Evolutionary conservation across 2,888 invertebrate genomes (phyloP), one percentile per base, ranked within the genome.

Genomic region (Megalurothrips usitatus): DNA sequence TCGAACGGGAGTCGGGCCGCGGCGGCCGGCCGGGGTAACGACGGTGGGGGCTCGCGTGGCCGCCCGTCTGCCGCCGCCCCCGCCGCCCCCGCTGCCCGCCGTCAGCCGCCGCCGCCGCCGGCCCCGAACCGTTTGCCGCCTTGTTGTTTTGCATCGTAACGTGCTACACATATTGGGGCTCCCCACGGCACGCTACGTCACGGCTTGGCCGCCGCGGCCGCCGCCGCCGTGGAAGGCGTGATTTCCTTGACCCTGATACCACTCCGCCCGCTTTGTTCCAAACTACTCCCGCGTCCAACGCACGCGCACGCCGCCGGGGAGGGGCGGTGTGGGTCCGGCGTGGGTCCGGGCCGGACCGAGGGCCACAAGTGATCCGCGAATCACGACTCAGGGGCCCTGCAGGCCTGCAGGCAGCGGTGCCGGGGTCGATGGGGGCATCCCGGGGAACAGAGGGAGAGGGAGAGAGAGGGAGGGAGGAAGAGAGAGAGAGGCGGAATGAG

Each of bases 181-280:
- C 34, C 34, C 6, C 34, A 43, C 34, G 34, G 34, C 34, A 43
- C 34, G 34, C 34, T 43, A 43, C 34, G 34, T 43, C 34, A 43
- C 34, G 34, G 34, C 2, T 6, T 43, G 34, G 6, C 34, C 34
- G 34, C 34, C 34, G 34, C 34, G 3, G 34, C 34, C 34, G 34
- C 34, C 34, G 34, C 34, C 34, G 34, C 34, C 34, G 34, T 43
- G 34, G 34, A 43, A 6, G 58, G 14, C 58, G 58, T 58, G 58
- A 58, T 58, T 58, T 58, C 58, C 58, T 58, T 58, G 58, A 58
- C 58, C 58, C 58, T 58, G 58, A 58, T 58, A 58, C 58, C 14
- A 19, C 34, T 43, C 34, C 34, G n/a, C n/a, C 34, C 34, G 58
- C 58, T 58, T 58, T 58, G 58, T 58, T 58, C 19, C 58, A 58